Evolutionary conservation across 2,888 invertebrate genomes (phyloP), one percentile per base, ranked within the genome.

Genomic region (Watsonalla cultraria): DNA sequence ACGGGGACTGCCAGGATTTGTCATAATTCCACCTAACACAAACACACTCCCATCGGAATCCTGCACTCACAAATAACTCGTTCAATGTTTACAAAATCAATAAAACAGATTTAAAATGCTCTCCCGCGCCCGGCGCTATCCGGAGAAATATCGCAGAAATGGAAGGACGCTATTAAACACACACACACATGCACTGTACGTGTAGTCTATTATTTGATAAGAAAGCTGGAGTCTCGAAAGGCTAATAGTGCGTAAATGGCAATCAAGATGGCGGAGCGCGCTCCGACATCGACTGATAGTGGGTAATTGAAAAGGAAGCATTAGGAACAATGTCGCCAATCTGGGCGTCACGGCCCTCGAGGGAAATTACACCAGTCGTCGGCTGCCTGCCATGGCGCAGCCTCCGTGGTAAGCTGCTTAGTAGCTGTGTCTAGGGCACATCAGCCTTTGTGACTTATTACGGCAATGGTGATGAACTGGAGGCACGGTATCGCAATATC

Each of bases 361-460:
- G 76, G 76, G 76, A 76, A 76, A 76, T 76, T 74, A 76, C 64
- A 66, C 11, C 37, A 37, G 37, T 5, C 9, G 42, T 5, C 47
- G 51, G 56, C 45, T 57, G 24, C 54, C 51, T 35, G 11, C 34
- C 6, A 35, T 8, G 37, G 35, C 34, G 6, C 24, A 24, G 51
- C 53, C 34, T 39, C 51, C 39, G 52, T 54, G 52, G 57, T 66
- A 71, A 71, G 66, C 65, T 55, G 64, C 67, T 72, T 72, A 66
- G 60, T 59, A 54, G 53, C 60, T 58, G 59, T 61, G 57, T 60
- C 51, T 45, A 54, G 50, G 59, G 52, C 58, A 60, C 56, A 60
- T 59, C 55, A 59, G 54, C 56, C 53, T 50, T 49, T 46, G 56
- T 54, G 50, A 52, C 56, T 53, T 45, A 50, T 53, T 54, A 51